Conservation (phyloP, 2,797 vertebrate genomes). For the Eutrigla gurnardus region DNA sequence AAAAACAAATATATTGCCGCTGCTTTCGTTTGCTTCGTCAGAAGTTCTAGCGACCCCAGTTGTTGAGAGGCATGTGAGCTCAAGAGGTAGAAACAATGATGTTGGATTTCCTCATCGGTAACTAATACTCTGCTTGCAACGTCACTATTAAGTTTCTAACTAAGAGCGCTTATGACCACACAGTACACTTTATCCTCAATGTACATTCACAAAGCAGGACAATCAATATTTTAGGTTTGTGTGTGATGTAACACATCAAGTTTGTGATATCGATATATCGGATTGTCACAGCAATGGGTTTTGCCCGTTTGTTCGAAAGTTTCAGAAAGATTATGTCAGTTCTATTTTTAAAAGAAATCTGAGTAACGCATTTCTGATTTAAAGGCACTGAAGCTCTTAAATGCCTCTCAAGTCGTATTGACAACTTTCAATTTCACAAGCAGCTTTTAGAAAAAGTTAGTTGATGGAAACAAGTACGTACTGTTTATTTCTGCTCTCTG, state of each 20-base stretch:
- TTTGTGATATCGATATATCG: neutral
- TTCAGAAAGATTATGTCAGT: neutral
- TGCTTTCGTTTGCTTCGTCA: neutral
- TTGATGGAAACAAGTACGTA: slow-evolving; percentile 13
- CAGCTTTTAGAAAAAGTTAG: slow-evolving; percentile 16
- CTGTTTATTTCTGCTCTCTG: slow-evolving; percentile 20
- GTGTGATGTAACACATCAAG: neutral
- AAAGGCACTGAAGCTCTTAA: slow-evolving; percentile 33
- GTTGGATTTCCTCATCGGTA: slow-evolving; percentile 4
- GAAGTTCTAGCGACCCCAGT: neutral
- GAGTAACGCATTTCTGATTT: slow-evolving; percentile 23
- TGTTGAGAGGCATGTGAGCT: neutral
- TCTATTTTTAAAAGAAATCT: slow-evolving; percentile 9
- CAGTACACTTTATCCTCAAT: neutral
- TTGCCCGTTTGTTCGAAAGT: neutral
- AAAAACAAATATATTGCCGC: neutral
- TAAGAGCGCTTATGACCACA: neutral
- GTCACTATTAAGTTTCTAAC: slow-evolving; percentile 4
- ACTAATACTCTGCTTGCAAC: neutral
- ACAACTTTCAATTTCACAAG: slow-evolving; percentile 8
- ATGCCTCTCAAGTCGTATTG: slow-evolving; percentile 18
- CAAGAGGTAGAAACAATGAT: neutral
- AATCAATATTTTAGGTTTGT: neutral
- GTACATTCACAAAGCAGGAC: neutral
- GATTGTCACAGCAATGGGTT: slow-evolving; percentile 10